Evolutionary conservation across 2,113 vertebrate genomes (phyloP), one percentile per base, ranked within the genome.

Genomic region (Rhinichthys klamathensis): DNA sequence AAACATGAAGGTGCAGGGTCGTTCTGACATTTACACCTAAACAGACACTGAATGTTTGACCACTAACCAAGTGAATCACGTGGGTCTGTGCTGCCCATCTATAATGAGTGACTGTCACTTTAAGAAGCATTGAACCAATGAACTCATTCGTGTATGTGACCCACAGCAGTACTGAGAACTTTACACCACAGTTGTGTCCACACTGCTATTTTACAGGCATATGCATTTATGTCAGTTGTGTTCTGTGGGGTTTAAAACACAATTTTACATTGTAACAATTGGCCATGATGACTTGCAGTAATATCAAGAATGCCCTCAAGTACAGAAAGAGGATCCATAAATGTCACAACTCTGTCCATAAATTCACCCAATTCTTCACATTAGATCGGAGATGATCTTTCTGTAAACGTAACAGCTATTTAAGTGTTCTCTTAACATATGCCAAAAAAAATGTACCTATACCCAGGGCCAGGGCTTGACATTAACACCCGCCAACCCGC

Each of bases 1-100:
- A 74, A 74, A 74, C 23, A 8, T n/a, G 70, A 74, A 61, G 11
- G 56, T 41, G 41, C 4, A 27, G 38, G 25, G 16, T 27, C 3
- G 1, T 44, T 63, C 79, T 80, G 58, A 46, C 38, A 60, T 80
- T 80, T 65, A 67, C 41, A 77, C 74, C 4, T 27, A 76, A 76
- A 30, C 74, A 65, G 60, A 65, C 38, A 46, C n/a, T 46, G 25
- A 80, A 46, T 80, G 41, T 80, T 21, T 67, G 38, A 44, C 60
- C 67, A 18, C 60, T 38, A 58, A 77, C 75, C 51, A 58, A 81
- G 4, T 79, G 9, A 79, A 80, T 67, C 79, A 44, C 60, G 9
- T 81, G 38, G 25, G 78, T 30, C 18, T 65, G n/a, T 6, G 7
- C 30, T 44, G 38, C 4, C 60, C 8, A 49, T 49, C 61, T 18